These are phyloP conservation scores for Gallinago media DNA, from an alignment of 2,113 vertebrate genomes.

Conservation along the genomic window DNA sequence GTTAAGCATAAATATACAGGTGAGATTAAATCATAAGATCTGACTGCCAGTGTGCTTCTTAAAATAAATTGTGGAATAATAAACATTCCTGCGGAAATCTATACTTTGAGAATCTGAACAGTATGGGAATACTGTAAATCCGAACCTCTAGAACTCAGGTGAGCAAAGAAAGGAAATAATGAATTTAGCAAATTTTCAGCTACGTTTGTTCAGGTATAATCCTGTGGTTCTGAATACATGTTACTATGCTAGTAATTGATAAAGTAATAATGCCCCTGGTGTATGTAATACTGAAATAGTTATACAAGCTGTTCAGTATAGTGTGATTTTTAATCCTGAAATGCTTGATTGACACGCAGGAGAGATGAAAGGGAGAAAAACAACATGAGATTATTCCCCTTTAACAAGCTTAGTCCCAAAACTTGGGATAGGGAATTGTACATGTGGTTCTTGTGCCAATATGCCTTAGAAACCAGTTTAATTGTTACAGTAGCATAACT, in stretches of 20 bases:
- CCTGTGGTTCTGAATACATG: fast-evolving
- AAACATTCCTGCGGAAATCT: background rate
- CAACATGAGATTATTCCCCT: background rate
- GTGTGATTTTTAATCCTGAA: background rate
- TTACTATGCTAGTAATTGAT: fast-evolving
- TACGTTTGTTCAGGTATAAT: background rate
- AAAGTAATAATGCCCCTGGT: background rate
- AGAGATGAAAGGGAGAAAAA: background rate
- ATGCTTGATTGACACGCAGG: fast-evolving
- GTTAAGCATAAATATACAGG: background rate
- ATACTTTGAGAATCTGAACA: fast-evolving
- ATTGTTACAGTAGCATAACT: background rate
- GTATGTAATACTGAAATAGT: fast-evolving
- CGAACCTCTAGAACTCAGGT: background rate
- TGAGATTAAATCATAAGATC: background rate
- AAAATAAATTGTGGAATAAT: background rate
- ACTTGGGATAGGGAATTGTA: fast-evolving
- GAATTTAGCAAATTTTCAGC: background rate
- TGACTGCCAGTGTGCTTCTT: background rate
- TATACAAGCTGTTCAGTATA: background rate
- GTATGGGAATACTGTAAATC: background rate
- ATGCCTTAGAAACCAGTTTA: background rate
- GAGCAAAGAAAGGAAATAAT: background rate
- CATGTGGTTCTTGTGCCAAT: fast-evolving
- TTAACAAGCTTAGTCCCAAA: background rate